Evolutionary conservation across 2,888 invertebrate genomes (phyloP), one percentile per base, ranked within the genome.

Genomic region (Cylindroiulus punctatus): DNA sequence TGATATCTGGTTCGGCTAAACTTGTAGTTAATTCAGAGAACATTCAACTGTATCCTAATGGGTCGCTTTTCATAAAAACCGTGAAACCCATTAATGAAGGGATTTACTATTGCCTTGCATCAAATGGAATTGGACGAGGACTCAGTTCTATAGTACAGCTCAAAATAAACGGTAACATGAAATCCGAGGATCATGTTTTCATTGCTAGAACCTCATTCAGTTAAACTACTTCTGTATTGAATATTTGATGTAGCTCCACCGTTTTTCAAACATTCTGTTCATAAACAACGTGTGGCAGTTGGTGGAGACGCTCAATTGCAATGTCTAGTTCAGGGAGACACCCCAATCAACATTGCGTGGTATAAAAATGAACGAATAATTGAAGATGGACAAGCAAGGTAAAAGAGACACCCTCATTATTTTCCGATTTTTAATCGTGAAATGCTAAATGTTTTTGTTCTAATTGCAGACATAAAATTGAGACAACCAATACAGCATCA

Each of bases 81-180:
- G 81, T 87, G n/a, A 82, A 84, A 22, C 5, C n/a, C 17, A 14
- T 30, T 19, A 76, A 88, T 83, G 86, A 65, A 32, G 87, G 87
- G 0, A 84, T 65, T 76, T 88, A 88, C 81, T 65, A 83, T 36
- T 88, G 88, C 32, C 26, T 85, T 22, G 88, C 86, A 17, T 85
- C 47, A 40, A 88, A 88, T 65, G 87, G 86, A 76, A 86, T 87
- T 81, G 86, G 86, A 19, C 19, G 40, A 76, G 36, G 84, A 42
- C 84, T 87, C 14, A 87, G 87, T 36, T 57, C 76, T 81, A 17
- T 26, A n/a, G 85, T 87, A n/a, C 36, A 85, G 40, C 42, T 87
- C 0, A 84, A 32, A 47, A 85, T 87, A 47, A 87, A 87, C 83
- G 87, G 87, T 87, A 92, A 8, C 36, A 36, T 36, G 36, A 36